These are phyloP conservation scores for Andricus curvator DNA, from an alignment of 2,888 invertebrate species.

Conservation along the genomic window DNA sequence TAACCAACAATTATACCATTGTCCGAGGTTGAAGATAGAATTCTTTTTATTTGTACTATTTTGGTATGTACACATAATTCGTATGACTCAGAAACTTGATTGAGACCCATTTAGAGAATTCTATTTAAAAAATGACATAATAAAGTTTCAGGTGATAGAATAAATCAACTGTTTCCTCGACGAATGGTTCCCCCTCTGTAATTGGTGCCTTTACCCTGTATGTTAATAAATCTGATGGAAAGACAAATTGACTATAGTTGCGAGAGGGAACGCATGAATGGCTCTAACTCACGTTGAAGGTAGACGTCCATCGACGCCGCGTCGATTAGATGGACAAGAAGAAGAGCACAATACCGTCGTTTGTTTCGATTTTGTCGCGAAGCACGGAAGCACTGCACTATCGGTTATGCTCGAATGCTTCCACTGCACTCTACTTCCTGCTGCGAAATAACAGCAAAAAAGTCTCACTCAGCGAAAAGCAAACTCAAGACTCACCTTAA, in stretches of 20 bases:
- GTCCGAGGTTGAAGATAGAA: too few species aligned
- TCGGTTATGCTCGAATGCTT: conserved; percentile 21
- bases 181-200: too few species aligned
- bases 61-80: too few species aligned
- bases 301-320: conserved; percentile 31
- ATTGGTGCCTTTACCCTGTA: too few species aligned
- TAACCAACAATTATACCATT: too few species aligned
- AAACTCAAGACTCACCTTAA: conserved; percentile 10
- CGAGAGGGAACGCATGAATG: conserved; percentile 32
- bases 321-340: not conserved
- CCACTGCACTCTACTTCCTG: conserved; percentile 31
- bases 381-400: conserved; percentile 21
- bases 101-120: too few species aligned
- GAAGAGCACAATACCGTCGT: conserved; percentile 35
- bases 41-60: too few species aligned
- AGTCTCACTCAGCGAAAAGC: not conserved
- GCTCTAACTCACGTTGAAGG: conserved; percentile 16
- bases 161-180: too few species aligned
- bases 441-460: not conserved
- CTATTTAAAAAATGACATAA: too few species aligned
- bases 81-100: too few species aligned
- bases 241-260: conserved; percentile 28
- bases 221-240: conserved; percentile 11
- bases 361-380: conserved; percentile 36
- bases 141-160: too few species aligned